Evolutionary conservation across 2,797 vertebrate genomes (phyloP).

Genomic region (Gymnocypris eckloni): DNA sequence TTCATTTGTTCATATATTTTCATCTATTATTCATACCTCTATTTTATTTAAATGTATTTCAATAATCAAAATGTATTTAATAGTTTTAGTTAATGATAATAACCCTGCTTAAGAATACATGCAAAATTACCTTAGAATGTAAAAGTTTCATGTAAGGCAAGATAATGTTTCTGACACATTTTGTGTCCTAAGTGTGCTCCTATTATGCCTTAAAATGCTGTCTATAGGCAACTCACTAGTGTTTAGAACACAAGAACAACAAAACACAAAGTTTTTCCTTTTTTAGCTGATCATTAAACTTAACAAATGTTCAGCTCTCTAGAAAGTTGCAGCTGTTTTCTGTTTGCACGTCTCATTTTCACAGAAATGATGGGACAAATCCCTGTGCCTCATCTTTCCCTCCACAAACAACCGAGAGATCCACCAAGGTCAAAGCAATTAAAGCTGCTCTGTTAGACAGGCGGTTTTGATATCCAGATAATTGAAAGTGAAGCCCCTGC

Average conservation of each 20-base stretch:
- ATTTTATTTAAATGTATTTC: background rate
- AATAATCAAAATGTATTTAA: background rate
- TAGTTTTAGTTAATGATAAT: background rate
- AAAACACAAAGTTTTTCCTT: background rate
- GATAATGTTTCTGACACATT: background rate
- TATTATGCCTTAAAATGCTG: background rate
- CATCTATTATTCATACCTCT: background rate
- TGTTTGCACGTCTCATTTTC: background rate
- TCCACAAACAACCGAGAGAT: slow-evolving; percentile 14
- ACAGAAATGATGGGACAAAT: slow-evolving; percentile 13
- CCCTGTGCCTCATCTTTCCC: background rate
- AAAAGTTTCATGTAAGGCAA: background rate
- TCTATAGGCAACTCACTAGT: background rate
- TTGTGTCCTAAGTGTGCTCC: background rate
- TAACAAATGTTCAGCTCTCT: background rate
- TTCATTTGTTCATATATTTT: background rate
- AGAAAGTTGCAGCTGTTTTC: background rate
- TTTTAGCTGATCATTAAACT: slow-evolving; percentile 1
- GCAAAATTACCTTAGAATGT: background rate
- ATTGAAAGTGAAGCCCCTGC: slow-evolving; percentile 65
- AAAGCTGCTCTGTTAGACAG: slow-evolving; percentile 56
- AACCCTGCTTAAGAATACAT: background rate
- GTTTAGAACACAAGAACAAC: background rate
- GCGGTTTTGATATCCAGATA: slow-evolving; percentile 59
- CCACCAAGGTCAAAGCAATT: slow-evolving; percentile 55